Evolutionary conservation across 2,888 invertebrate species (phyloP).

Genomic region (Drepanosiphum platanoidis): DNA sequence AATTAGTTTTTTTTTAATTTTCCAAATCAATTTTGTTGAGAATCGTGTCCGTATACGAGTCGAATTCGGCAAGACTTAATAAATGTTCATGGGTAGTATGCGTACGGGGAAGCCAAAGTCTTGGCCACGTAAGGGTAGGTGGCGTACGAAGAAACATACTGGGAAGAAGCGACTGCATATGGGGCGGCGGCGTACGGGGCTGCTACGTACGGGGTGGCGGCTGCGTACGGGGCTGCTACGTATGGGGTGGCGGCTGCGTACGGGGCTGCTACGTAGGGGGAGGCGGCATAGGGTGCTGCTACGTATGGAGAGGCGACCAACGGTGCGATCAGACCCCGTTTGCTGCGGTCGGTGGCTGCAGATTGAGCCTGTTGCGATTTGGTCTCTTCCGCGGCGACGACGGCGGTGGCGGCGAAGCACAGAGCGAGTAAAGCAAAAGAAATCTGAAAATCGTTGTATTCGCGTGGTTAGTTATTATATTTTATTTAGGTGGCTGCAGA

Average conservation of each 20-base stretch:
- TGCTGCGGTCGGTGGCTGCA: conserved; percentile 3
- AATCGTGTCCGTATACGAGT: neutral
- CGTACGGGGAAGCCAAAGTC: neutral
- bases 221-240: conserved; percentile 14
- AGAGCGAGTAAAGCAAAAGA: neutral
- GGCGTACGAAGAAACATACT: neutral
- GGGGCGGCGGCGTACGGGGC: neutral
- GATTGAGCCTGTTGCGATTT: neutral
- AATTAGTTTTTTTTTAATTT: neutral
- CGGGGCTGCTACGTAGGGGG: neutral
- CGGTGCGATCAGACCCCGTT: neutral
- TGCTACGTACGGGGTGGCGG: conserved; percentile 19
- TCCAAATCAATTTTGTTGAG: neutral
- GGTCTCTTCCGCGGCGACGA: neutral
- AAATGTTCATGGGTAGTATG: neutral
- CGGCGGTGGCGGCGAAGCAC: neutral
- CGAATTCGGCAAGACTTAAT: neutral
- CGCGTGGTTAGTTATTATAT: too few species aligned
- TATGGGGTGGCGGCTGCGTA: neutral
- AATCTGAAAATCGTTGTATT: too few species aligned
- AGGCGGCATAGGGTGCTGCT: conserved; percentile 8
- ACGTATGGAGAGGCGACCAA: neutral
- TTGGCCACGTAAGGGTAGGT: neutral
- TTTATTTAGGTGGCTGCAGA: too few species aligned
- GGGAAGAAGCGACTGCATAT: neutral